Evolutionary conservation across 2,888 invertebrate genomes (phyloP), one percentile per base, ranked within the genome.

Genomic region (Lymantria monacha): DNA sequence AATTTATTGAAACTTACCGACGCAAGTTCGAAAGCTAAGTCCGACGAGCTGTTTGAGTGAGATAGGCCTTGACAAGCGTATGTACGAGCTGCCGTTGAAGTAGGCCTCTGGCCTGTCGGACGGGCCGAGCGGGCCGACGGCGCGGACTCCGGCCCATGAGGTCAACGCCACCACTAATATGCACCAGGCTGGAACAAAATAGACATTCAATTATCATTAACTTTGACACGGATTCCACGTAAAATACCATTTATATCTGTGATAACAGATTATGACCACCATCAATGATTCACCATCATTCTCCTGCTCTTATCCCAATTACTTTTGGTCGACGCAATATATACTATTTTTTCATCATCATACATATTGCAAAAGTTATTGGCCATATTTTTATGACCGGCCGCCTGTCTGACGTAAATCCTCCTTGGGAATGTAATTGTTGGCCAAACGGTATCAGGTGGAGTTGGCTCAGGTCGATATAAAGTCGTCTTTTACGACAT

Each of bases 21-120:
- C 93, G 83, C 97, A 97, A 7, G 96, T 95, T 68, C 96, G 92
- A 84, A 96, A 96, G 85, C 96, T 96, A 67, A 97, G 92, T 30
- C 96, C 96, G 58, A 95, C 95, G 72, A 96, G 95, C 76, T 95
- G 94, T 82, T 95, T 95, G 69, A 96, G 93, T 53, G 95, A 95
- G 77, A 96, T 93, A 51, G 95, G 95, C 55, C 94, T 93, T 61
- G 93, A 86, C 63, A 97, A 92, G 74, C 95, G 93, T 63, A 96
- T 92, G 81, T 95, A 96, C 14, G 96, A 94, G 70, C 95, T 94
- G 66, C 96, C 95, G 87, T 97, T 96, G 87, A 97, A 96, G 83
- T 95, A 97, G 43, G 96, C 96, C 86, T 97, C 97, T 50, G 95
- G 94, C 50, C 94, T 91, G 66, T 93, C 93, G 47, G 93, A 93